Percentiles rank a stretch among this genome's conserved stretches.
These are phyloP conservation scores for Caranx ignobilis DNA, from an alignment of 2,113 vertebrate species.

Conservation along the genomic window DNA sequence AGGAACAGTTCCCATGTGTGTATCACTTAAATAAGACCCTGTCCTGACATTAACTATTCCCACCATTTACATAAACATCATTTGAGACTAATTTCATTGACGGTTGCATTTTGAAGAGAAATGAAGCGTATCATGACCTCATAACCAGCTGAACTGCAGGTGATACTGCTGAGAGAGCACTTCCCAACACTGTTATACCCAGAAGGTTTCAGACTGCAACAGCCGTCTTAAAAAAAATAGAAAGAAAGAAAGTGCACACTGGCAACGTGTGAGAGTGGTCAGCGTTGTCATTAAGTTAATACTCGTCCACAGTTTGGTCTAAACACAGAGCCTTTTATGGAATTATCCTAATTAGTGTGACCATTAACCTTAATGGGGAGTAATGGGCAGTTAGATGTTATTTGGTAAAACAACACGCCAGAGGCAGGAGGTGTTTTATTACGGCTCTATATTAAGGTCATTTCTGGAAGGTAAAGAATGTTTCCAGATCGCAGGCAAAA, in stretches of 20 bases:
- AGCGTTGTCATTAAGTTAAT: conserved; percentile 84
- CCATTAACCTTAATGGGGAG: conserved; percentile 89
- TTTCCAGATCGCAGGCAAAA: conserved; percentile 87
- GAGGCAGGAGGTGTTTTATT: conserved; percentile 88
- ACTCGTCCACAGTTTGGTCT: conserved; percentile 82
- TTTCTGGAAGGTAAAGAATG: conserved; percentile 86
- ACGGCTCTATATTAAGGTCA: conserved; percentile 85
- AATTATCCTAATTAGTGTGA: conserved; percentile 88
- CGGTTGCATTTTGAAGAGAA: conserved; percentile 64
- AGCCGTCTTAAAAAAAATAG: conserved; percentile 58
- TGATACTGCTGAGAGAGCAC: conserved; percentile 39
- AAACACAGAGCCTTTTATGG: conserved; percentile 88
- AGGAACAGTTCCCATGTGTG: conserved; percentile 5
- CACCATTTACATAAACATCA: conserved; percentile 58
- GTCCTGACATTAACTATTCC: conserved; percentile 38
- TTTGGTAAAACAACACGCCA: conserved; percentile 87
- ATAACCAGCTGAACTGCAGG: conserved; percentile 47
- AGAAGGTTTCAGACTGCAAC: conserved; percentile 68
- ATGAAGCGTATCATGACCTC: conserved; percentile 65
- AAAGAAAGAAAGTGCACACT: conserved; percentile 62
- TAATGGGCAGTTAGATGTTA: conserved; percentile 91
- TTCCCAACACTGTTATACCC: conserved; percentile 48
- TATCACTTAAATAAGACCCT: background rate
- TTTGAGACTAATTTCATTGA: conserved; percentile 45
- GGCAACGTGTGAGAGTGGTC: conserved; percentile 77